Evolutionary conservation across 2,797 vertebrate genomes (phyloP).

Genomic region (Peromyscus eremicus): DNA sequence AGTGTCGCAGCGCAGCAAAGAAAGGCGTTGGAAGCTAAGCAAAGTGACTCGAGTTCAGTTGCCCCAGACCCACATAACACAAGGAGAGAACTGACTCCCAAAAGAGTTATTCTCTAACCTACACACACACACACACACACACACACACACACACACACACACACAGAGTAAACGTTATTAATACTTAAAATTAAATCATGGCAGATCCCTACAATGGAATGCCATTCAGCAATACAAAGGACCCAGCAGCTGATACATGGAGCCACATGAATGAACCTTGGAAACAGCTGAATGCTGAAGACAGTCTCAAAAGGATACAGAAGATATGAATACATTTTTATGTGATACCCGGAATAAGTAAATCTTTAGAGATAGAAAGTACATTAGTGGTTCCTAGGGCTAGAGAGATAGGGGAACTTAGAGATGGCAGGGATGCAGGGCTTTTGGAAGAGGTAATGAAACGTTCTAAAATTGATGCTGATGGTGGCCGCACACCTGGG

Average conservation of each 20-base stretch:
- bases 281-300: constrained; percentile 16
- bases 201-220: neutral
- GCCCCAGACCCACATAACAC: neutral
- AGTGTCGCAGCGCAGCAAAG: no score
- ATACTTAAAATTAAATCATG: neutral
- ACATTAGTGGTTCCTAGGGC: neutral
- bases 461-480: constrained; percentile 58
- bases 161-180: no score
- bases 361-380: constrained; percentile 3
- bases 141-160: no score
- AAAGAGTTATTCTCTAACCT: neutral
- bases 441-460: neutral
- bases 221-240: constrained; percentile 26
- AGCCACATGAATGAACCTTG: neutral
- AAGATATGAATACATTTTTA: neutral
- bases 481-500: neutral
- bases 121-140: no score
- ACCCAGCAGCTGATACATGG: neutral
- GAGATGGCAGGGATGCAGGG: neutral
- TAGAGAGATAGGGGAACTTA: neutral
- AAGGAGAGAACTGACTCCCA: neutral
- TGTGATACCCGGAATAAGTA: neutral
- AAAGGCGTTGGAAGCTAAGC: neutral
- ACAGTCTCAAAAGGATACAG: neutral
- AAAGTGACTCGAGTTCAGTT: neutral